These are phyloP conservation scores for Amazona finschi DNA, from an alignment of 2,797 vertebrate species.

Conservation along the genomic window DNA sequence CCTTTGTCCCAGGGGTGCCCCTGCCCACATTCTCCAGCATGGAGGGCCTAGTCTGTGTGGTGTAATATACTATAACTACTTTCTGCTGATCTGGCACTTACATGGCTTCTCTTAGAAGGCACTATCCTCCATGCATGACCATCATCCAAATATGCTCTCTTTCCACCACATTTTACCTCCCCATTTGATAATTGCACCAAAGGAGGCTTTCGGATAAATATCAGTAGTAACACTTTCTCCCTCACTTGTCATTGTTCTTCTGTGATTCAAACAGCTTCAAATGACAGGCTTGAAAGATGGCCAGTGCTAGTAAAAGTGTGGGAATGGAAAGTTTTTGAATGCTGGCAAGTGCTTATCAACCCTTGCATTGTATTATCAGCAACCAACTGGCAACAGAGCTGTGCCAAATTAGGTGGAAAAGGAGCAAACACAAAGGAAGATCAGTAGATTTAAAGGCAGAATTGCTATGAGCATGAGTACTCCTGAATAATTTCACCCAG, in stretches of 20 bases:
- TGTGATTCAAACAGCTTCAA: slow-evolving; percentile 40
- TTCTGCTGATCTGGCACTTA: slow-evolving; percentile 2
- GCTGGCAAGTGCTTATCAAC: slow-evolving; percentile 53
- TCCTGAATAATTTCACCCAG: slow-evolving; percentile 3
- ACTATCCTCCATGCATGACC: neutral
- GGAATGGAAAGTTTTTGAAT: slow-evolving; percentile 64
- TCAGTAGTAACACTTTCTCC: slow-evolving; percentile 48
- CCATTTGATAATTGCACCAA: slow-evolving; percentile 32
- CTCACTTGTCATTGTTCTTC: slow-evolving; percentile 55
- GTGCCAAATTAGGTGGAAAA: slow-evolving; percentile 58
- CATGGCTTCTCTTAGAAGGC: neutral
- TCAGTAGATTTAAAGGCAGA: slow-evolving; percentile 2
- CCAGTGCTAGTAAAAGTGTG: slow-evolving; percentile 47
- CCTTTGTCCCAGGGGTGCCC: neutral
- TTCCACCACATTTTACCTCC: neutral
- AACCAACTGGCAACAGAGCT: neutral
- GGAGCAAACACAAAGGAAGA: neutral
- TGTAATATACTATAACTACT: neutral
- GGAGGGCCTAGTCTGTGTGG: neutral
- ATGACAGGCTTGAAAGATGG: slow-evolving; percentile 20
- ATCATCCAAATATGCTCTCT: neutral
- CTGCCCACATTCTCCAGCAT: neutral
- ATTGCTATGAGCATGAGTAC: neutral
- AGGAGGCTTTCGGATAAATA: slow-evolving; percentile 40
- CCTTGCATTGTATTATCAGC: slow-evolving; percentile 26